Base-by-base conservation (phyloP, 2,113 vertebrate species). In the Centropus unirufus region DNA sequence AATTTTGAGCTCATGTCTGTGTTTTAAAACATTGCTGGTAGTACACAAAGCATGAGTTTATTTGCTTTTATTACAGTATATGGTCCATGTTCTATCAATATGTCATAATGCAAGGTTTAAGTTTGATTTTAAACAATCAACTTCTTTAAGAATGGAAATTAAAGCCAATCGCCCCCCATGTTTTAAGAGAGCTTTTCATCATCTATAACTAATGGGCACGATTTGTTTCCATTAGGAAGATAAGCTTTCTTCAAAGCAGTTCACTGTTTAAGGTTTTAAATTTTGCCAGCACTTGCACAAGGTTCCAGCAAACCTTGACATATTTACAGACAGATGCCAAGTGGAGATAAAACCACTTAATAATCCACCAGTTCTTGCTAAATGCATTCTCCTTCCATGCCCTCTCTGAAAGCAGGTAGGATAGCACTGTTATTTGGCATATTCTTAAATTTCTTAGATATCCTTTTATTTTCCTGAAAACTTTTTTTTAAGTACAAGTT, bases 251-350 rank as follows among this genome's bases (percentile, higher is more conserved):
- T 97, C 93, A 93, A 98, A 98, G 97, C 96, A 94, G 92, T 95
- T 97, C 92, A 91, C 97, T 96, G 92, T 98, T 98, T 98, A 98
- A 98, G 97, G 95, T 95, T 98, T 97, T 95, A 93, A 97, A 98
- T 97, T 97, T 98, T 97, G 97, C 96, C 95, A 98, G 96, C 91
- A 95, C 92, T 97, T 97, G 92, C 96, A 97, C 94, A 97, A 85
- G 94, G 89, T 96, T 98, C 86, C 94, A 83, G 90, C 97, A 98
- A 98, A 98, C 97, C 98, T 98, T 98, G 98, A 98, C 98, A 98
- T 98, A 98, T 98, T 98, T 98, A 97, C 97, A 95, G 96, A 98
- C 97, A 97, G 97, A 98, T 97, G 83, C 46, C 3, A 29, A 96
- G 70, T 51, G 51, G 68, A 97, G 98, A 97, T 98, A 98, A 98